Base-by-base conservation (phyloP, 2,797 vertebrate species). In the Acipenser transmontanus region DNA sequence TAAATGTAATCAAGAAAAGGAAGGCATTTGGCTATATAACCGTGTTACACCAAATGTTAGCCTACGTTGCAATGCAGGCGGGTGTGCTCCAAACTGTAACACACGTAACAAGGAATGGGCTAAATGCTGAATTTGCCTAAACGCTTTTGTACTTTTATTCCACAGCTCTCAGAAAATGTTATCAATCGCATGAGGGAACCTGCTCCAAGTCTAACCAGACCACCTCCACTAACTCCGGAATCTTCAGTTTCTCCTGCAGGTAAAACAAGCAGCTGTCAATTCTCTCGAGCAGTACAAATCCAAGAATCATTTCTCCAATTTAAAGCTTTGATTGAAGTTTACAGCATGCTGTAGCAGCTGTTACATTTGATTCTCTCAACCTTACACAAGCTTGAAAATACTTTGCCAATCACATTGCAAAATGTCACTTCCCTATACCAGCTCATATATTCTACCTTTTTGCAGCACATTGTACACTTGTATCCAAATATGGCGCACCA, bases 111-210 rank as follows among this genome's bases (percentile, higher is more conserved):
- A 34, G 34, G 2, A 34, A 4, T 34, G 34, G 34, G 34, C 34
- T 34, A 34, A 34, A 34, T 34, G 4, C 4, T 34, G 34, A 34
- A 34, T 34, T 57, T 57, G 10, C 54, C 54, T 57, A 11, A 57
- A 57, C 56, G 10, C 8, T 59, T 17, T 0, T n/a, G 14, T 59
- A 20, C 49, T 60, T 47, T 72, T 61, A 61, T 61, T 74, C 67
- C 72, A 5, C 82, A 99, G 97, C 85, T 99, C 0, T 98, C 97
- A 0, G 94, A 98, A 76, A 96, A 91, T 65, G 88, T 98, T 80
- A 97, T 98, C 73, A 94, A 94, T 65, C 94, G 97, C 6, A 98
- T 99, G 97, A 94, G 91, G 81, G 96, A 98, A 50, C 81, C 92
- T 0, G 81, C 76, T 14, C 70, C 72, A 0, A 66, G 76, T 50